Evolutionary conservation across 1,140 invertebrate species (phyloP), one percentile per base, ranked within the genome.

Genomic region (Drosophila navojoa): DNA sequence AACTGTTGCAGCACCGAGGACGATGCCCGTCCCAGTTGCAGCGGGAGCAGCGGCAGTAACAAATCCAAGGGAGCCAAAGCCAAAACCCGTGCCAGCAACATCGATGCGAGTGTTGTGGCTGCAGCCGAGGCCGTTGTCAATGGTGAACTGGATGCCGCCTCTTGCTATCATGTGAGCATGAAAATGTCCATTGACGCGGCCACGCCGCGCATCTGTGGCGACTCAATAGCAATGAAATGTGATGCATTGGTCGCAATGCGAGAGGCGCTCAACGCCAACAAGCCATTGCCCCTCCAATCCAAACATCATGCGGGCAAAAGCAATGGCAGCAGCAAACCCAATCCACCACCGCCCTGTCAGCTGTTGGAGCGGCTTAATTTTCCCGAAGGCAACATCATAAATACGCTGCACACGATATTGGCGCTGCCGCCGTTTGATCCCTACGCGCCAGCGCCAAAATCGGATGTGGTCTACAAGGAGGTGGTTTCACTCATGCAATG

Each of bases 391-490:
- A 89, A 89, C 50, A 89, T 89, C 19, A 89, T 89, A 9, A 89
- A 84, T 38, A 89, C 85, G 38, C 45, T 91, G 45, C 86, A 91
- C 35, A 91, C 86, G 47, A 91, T 91, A 60, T 61, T 91, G 59
- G 86, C 90, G 1, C 44, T 91, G 61, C 90, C 90, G 15, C 79
- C 86, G 25, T 91, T 91, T 25, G 90, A 91, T 81, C 90, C 90
- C 2, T 90, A 91, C 61, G 90, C 85, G 7, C 77, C 90, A n/a
- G 77, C 86, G 9, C 76, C 82, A 3, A 82, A 81, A 44, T 70
- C 80, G 45, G 85, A 91, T 29, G 76, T 89, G 0, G 59, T 84
- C 2, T 91, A 87, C 61, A 91, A 91, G 58, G 77, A 82, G 19
- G 82, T 91, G 4, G 76, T 91, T 15, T 91, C 90, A 2, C 66